phyloP scores from a whole-genome alignment of 2,888 invertebrate species.

The Oligia strigilis region DNA sequence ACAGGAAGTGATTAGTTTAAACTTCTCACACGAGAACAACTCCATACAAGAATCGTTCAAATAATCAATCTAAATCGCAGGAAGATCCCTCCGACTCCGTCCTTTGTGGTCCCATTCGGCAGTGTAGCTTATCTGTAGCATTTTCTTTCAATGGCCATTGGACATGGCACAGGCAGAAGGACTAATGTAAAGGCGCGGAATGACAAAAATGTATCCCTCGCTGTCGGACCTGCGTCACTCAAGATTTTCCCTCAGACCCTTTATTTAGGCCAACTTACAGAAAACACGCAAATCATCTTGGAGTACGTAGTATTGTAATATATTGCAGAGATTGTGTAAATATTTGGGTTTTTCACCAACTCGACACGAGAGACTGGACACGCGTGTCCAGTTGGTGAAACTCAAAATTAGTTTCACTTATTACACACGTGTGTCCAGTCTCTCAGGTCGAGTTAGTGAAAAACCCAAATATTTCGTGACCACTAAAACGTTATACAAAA shows the following conservation, averaged over 20 bases:
- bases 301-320: constrained; percentile 65
- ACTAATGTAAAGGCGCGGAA: constrained; percentile 76
- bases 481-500: constrained; percentile 59
- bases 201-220: constrained; percentile 81
- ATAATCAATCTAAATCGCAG: constrained; percentile 36
- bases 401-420: too few relatives aligned
- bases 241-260: constrained; percentile 76
- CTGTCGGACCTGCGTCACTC: constrained; percentile 83
- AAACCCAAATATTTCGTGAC: constrained; percentile 43
- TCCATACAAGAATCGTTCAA: constrained; percentile 10
- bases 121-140: constrained; percentile 57
- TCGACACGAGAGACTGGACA: too few relatives aligned
- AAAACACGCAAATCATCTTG: constrained; percentile 77
- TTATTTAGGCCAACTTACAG: constrained; percentile 76
- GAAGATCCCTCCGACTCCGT: constrained; percentile 18
- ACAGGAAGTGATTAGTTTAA: constrained; percentile 1
- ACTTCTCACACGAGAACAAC: constrained; percentile 1
- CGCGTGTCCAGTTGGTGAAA: too few relatives aligned
- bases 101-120: constrained; percentile 52
- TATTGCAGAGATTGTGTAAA: constrained; percentile 66
- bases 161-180: constrained; percentile 67
- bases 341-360: neutral
- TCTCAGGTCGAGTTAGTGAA: too few relatives aligned
- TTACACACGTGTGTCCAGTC: too few relatives aligned
- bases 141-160: constrained; percentile 64